phyloP scores from a whole-genome alignment of 2,888 invertebrate species.

The Hirtodrosophila histrioides region DNA sequence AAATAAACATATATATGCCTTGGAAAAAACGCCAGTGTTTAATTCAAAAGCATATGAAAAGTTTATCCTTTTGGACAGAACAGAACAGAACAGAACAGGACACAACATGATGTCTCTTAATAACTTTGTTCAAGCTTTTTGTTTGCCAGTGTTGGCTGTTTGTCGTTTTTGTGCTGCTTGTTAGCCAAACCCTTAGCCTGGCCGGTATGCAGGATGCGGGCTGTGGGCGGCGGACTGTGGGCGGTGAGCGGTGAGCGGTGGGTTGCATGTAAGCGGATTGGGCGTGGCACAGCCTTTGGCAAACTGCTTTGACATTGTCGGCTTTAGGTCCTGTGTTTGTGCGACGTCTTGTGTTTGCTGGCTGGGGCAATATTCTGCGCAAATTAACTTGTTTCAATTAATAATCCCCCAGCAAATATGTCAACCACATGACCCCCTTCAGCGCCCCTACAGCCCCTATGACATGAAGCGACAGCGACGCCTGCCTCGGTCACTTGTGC shows the following conservation, averaged over 20 bases:
- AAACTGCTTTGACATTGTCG: slow-evolving; percentile 65
- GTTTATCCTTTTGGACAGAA: slow-evolving; percentile 61
- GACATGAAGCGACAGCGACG: slow-evolving; percentile 15
- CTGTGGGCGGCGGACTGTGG: not conserved
- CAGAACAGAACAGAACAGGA: slow-evolving; percentile 20
- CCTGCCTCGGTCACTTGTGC: slow-evolving; percentile 20
- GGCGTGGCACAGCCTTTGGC: slow-evolving; percentile 64
- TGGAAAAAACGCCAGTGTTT: slow-evolving; percentile 56
- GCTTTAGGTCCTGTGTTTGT: slow-evolving; percentile 34
- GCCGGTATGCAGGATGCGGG: not conserved
- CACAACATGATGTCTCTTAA: slow-evolving; percentile 70
- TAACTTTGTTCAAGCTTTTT: slow-evolving; percentile 73
- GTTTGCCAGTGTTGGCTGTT: slow-evolving; percentile 62
- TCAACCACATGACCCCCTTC: slow-evolving; percentile 71
- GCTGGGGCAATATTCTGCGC: slow-evolving; percentile 70
- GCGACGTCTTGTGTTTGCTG: slow-evolving; percentile 35
- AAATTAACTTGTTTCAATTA: slow-evolving; percentile 84
- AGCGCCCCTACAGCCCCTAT: not conserved
- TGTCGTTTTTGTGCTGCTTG: slow-evolving; percentile 60
- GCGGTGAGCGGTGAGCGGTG: not conserved
- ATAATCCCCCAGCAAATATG: slow-evolving; percentile 83
- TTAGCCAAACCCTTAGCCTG: slow-evolving; percentile 31
- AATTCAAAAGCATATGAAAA: slow-evolving; percentile 75
- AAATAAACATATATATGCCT: slow-evolving; percentile 56
- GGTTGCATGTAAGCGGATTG: slow-evolving; percentile 20